A percentile compares a stretch with the other conserved stretches of the same genome.
Conservation (phyloP, 2,888 invertebrate genomes). For the Drosophila antonietae region DNA sequence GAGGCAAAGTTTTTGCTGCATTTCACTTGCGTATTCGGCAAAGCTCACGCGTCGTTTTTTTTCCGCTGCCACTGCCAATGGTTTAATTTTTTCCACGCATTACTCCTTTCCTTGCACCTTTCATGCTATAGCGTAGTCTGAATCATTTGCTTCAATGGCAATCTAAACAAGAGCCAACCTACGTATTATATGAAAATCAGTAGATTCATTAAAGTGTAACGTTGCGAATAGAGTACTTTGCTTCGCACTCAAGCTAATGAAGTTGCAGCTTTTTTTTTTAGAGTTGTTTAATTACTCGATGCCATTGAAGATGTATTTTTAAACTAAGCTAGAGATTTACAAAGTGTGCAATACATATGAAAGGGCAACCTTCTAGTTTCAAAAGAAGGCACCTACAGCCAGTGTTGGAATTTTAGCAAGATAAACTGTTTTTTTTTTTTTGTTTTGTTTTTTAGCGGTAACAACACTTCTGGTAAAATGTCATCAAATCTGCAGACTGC, state of each 20-base stretch:
- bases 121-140: constrained; percentile 2
- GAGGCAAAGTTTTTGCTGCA: constrained; percentile 51
- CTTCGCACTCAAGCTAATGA: not conserved
- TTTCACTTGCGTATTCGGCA: constrained; percentile 27
- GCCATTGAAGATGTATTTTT: not conserved
- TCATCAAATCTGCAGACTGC: no score
- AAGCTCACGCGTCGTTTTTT: constrained; percentile 16
- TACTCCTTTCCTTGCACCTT: constrained; percentile 22
- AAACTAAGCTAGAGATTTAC: no score
- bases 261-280: not conserved
- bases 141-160: constrained; percentile 14
- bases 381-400: no score
- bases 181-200: no score
- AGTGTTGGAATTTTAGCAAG: no score
- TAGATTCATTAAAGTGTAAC: not conserved
- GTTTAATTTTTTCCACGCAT: constrained; percentile 50
- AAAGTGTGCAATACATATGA: no score
- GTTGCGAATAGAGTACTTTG: not conserved
- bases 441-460: no score
- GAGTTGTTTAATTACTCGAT: not conserved
- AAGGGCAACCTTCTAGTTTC: no score
- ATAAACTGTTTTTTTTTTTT: no score
- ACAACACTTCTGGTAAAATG: no score
- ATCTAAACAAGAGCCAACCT: not conserved
- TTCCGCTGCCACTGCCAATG: constrained; percentile 23